phyloP scores from a whole-genome alignment of 2,888 invertebrate genomes.

The Glyphotaelius pellucidus region DNA sequence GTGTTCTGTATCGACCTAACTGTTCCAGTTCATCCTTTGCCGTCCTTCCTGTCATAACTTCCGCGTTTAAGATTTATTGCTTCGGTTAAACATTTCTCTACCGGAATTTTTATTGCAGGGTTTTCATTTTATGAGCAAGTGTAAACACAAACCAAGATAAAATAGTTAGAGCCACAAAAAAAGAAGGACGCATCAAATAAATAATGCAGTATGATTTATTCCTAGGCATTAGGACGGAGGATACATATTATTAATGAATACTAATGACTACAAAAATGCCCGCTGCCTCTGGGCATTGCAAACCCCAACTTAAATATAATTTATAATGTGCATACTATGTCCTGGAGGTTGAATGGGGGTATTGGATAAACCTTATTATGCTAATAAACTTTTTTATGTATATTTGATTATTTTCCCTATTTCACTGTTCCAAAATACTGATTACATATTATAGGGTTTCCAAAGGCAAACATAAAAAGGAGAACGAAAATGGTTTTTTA shows the following conservation, averaged over 20 bases:
- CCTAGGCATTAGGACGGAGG: slow-evolving; percentile 9
- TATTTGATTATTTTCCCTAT: neutral
- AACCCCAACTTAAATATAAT: neutral
- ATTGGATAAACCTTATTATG: neutral
- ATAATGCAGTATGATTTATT: slow-evolving; percentile 19
- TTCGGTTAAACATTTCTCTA: neutral
- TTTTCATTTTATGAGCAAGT: neutral
- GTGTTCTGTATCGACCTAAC: neutral
- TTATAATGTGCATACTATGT: neutral
- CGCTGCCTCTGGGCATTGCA: slow-evolving; percentile 9
- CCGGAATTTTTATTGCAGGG: neutral
- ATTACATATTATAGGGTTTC: neutral
- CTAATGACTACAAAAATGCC: slow-evolving; percentile 33
- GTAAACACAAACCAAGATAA: neutral
- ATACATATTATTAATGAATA: slow-evolving; percentile 32
- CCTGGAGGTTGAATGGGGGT: neutral
- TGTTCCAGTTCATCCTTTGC: neutral
- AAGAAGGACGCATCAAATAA: neutral
- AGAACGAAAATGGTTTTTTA: neutral
- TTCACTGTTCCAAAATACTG: neutral
- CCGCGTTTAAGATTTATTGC: slow-evolving; percentile 38
- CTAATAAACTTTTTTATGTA: neutral
- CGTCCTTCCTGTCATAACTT: slow-evolving; percentile 37
- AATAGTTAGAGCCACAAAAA: neutral
- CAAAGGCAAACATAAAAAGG: neutral